Base-by-base conservation (phyloP, 2,797 vertebrate genomes). In the Sitta carolinensis region DNA sequence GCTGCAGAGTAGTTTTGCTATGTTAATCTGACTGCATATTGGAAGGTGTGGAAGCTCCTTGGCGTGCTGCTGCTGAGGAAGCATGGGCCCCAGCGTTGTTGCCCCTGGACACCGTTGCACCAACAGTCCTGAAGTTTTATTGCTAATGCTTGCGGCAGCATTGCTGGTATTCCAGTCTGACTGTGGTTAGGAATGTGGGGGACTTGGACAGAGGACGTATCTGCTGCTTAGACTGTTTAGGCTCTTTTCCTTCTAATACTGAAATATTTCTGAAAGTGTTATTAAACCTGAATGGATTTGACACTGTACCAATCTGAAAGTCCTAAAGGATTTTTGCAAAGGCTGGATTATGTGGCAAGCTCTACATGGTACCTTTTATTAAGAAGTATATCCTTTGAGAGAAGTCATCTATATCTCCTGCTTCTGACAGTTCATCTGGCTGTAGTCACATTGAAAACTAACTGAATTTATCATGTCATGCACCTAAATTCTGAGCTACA, bases 61-160 rank as follows among this genome's bases (percentile, higher is more conserved):
- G 84, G 59, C 19, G 1, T 38, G 50, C 64, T 90, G 83, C 90
- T 82, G 92, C 67, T 76, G 80, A 93, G 94, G 91, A 93, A 89
- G 67, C 51, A 15, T 19, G 83, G 95, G 92, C 91, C 93, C 70
- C 83, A 74, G 48, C 2, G 0, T 52, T 90, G 96, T 95, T 96
- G 90, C 84, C 89, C 86, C 84, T 95, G 96, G 94, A 95, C 92
- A 94, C 94, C 1, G 52, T 95, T 95, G 88, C 90, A 87, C 68
- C 93, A 96, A 95, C 94, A 95, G 0, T 90, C 90, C 45, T 58
- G 47, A 90, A 87, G 86, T 94, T 95, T 94, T 94, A 94, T 89
- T 90, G 85, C 89, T 89, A 79, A 48, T 64, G 92, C 75, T 87
- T 79, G 78, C 0, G 0, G 86, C 77, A 94, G 84, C 78, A 36